Evolutionary conservation across 1,140 invertebrate genomes (phyloP).

Genomic region (Muscidifurax raptorellus): DNA sequence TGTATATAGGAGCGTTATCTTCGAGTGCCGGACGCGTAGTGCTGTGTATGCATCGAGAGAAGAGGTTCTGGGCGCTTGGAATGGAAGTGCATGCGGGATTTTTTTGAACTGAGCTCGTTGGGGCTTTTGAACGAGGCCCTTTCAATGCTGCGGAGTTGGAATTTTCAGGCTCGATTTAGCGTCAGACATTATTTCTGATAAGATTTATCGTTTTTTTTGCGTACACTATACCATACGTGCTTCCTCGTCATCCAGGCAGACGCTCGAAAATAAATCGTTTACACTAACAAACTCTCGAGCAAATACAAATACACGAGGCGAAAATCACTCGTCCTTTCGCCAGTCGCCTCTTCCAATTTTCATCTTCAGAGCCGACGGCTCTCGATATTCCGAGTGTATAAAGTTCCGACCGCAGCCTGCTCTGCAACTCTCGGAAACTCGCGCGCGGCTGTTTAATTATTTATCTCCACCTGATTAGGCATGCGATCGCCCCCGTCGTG

Average conservation of each 20-base stretch:
- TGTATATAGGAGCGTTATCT: not conserved
- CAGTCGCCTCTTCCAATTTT: constrained; percentile 14
- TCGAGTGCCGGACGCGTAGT: not conserved
- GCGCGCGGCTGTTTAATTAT: constrained; percentile 65
- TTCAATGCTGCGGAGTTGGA: too few relatives aligned
- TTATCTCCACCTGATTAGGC: constrained; percentile 64
- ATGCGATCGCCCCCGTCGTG: constrained; percentile 46
- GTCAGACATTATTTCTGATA: not conserved
- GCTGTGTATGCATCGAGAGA: too few relatives aligned
- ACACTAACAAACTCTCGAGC: too few relatives aligned
- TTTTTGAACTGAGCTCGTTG: not conserved
- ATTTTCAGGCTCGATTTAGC: too few relatives aligned
- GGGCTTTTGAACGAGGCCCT: too few relatives aligned
- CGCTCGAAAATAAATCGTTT: too few relatives aligned
- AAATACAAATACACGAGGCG: too few relatives aligned
- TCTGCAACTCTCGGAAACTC: constrained; percentile 51
- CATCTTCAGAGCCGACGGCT: too few relatives aligned
- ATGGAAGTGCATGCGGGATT: not conserved
- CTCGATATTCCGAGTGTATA: not conserved
- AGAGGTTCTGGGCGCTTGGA: too few relatives aligned
- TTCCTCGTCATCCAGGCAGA: too few relatives aligned
- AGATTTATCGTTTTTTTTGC: not conserved
- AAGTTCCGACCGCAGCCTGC: constrained; percentile 58
- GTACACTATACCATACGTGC: too few relatives aligned
- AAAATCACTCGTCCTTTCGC: too few relatives aligned